A percentile compares a stretch with the other conserved stretches of the same genome.
phyloP scores from a whole-genome alignment of 2,797 vertebrate genomes.

The Phoxinus dragarum region DNA sequence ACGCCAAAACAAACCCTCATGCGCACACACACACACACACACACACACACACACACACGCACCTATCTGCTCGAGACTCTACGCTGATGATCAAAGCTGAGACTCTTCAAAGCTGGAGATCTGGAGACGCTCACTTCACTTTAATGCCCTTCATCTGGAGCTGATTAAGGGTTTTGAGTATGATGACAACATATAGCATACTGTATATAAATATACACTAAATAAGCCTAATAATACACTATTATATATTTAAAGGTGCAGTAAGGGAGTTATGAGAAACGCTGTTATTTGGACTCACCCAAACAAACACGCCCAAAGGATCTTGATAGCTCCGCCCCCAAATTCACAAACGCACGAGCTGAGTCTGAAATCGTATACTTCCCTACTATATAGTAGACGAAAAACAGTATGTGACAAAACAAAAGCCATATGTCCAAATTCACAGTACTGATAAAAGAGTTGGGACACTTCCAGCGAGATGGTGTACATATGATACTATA shows the following conservation, averaged over 20 bases:
- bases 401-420: too few relatives aligned
- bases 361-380: too few relatives aligned
- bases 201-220: not conserved
- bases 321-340: too few relatives aligned
- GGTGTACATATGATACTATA: too few relatives aligned
- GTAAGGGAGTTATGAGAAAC: not conserved
- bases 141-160: not conserved
- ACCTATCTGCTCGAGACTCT: not conserved
- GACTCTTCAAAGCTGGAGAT: not conserved
- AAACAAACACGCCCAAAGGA: too few relatives aligned
- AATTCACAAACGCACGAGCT: not conserved
- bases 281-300: too few relatives aligned
- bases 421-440: too few relatives aligned
- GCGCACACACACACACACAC: not conserved
- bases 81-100: not conserved
- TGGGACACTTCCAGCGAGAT: too few relatives aligned
- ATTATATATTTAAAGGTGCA: not conserved
- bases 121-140: not conserved
- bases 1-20: slow-evolving; percentile 10
- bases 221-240: not conserved
- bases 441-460: too few relatives aligned
- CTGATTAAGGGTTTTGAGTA: not conserved
- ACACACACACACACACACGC: not conserved
- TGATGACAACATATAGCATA: not conserved
- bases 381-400: too few relatives aligned